Evolutionary conservation across 2,113 vertebrate species (phyloP).

Genomic region (Sclerurus mexicanus): DNA sequence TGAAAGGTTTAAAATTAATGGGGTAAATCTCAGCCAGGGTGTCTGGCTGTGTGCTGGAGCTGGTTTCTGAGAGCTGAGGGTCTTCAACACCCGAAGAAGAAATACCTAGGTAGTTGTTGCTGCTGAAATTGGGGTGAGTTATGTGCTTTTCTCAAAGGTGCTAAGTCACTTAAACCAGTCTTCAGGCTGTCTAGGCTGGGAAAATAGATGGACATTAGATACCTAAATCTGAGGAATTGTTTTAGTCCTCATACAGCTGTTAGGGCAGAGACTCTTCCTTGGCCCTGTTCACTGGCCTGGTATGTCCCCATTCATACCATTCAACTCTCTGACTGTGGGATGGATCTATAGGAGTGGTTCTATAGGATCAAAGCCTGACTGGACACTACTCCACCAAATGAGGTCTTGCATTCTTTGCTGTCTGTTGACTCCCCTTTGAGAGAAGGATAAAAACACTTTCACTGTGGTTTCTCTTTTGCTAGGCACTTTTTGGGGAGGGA

Average conservation of each 20-base stretch:
- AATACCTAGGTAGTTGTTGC: not conserved
- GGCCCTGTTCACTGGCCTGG: not conserved
- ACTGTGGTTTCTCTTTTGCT: not conserved
- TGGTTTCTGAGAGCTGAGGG: not conserved
- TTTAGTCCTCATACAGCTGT: not conserved
- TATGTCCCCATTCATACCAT: not conserved
- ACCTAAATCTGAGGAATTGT: not conserved
- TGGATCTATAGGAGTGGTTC: not conserved
- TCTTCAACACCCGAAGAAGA: not conserved
- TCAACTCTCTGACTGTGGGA: not conserved
- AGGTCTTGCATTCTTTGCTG: not conserved
- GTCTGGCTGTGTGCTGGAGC: not conserved
- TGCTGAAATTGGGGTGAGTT: not conserved
- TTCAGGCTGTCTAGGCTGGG: not conserved
- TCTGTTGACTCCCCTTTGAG: not conserved
- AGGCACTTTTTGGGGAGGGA: not conserved
- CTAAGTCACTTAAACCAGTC: not conserved
- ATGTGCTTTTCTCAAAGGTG: not conserved
- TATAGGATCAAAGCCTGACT: not conserved
- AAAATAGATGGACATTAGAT: not conserved
- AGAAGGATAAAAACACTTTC: not conserved
- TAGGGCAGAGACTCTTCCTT: not conserved
- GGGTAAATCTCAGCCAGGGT: not conserved
- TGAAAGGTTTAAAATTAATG: constrained; percentile 19
- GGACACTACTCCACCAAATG: not conserved